Base-by-base conservation (phyloP, 1,140 invertebrate species). In the Meloidogyne exigua region DNA sequence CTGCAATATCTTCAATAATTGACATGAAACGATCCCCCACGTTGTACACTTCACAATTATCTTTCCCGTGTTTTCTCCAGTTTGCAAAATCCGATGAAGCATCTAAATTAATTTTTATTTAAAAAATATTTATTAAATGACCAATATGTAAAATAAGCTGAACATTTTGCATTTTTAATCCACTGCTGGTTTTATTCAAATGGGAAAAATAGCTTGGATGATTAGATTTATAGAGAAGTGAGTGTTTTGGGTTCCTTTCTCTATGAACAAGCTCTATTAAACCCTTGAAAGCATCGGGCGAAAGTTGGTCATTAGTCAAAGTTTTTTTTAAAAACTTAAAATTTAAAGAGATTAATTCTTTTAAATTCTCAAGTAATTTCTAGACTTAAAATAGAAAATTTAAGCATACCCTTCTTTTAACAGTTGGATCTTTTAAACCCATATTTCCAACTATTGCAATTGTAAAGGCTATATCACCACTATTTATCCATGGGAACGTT, bases 141-240 rank as follows among this genome's bases (percentile, higher is more conserved):
- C 70, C 70, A 26, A 72, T 72, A 28, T 72, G 70, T 62, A 72
- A 28, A n/a, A 72, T 62, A 57, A 72, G 71, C 4, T 72, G 71
- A 26, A 72, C 71, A 57, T 32, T 72, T 32, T 39, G 39, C 71
- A 72, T 72, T 21, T 57, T 39, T 9, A 72, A 36, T 21, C 71
- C 71, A 64, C 71, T 72, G 23, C 71, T 72, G 10, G 36, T 26
- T 36, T 11, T 57, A 64, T 72, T 32, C 23, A 72, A 57, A 32
- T 72, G 71, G 10, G 71, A 70, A 26, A 18, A 44, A 2, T 28
- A 21, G 12, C 63, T 25, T n/a, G 71, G 42, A 32, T 72, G 71
- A 13, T 72, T 32, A 12, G 15, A 2, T 39, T 62, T 64, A n/a
- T 63, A 12, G 11, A 63, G 12, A 11, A 36, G 26, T 3, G 21